Evolutionary conservation across 2,113 vertebrate species (phyloP), one percentile per base, ranked within the genome.

Genomic region (Paraplagusia blochii): DNA sequence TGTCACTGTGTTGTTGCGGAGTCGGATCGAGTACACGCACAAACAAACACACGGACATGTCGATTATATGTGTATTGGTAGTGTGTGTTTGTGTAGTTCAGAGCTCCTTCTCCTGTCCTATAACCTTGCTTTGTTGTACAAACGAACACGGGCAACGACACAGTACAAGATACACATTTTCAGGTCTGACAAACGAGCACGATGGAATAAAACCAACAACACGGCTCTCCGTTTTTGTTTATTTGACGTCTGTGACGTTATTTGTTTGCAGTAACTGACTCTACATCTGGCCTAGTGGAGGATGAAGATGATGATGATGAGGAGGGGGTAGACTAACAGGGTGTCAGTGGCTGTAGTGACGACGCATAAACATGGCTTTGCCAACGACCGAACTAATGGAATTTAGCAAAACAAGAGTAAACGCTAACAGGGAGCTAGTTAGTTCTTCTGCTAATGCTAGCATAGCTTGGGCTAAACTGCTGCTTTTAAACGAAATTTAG

Each of bases 71-170:
- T 77, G 64, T 65, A 57, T 65, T 63, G 63, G 66, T 42, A 45
- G 69, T 83, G 76, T 72, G 80, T 80, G 70, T 77, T 63, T 76
- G 87, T 90, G 85, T 88, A 84, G 82, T 85, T 82, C 76, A 29
- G 22, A 89, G 73, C 89, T 88, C 85, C 80, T 74, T 88, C 81
- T 84, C 65, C 63, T 77, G 75, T 86, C 84, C 77, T 73, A 54
- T 83, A 78, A 79, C 79, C 83, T 83, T 83, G 88, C 87, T 89
- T 92, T 90, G 90, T 88, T 82, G 83, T 70, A 69, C 61, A 63
- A 52, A 68, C 59, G 75, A 81, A 70, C 75, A 75, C 76, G 77
- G 66, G 70, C 82, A 85, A 67, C 50, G 70, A 62, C 75, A 80
- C 84, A 10, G 5, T 12, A 39, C 2, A 43, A 79, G 80, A 54